Conservation (phyloP, 2,113 vertebrate species). For the Balaenoptera acutorostrata region DNA sequence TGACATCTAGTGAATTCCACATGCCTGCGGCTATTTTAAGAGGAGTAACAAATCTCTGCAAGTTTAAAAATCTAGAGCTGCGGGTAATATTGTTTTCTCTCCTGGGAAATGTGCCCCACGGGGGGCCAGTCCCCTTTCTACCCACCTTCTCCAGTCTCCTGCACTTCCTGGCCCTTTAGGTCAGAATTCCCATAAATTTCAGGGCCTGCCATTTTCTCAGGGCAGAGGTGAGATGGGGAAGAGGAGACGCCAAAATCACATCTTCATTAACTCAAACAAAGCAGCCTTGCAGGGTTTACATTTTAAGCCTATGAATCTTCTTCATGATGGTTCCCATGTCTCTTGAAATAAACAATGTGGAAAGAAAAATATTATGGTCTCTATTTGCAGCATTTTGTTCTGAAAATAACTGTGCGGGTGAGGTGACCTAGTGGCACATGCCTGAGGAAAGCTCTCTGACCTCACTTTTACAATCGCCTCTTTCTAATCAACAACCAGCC, state of each 20-base stretch:
- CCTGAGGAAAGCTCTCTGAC: background rate
- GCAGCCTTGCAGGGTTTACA: slow-evolving; percentile 47
- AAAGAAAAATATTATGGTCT: slow-evolving; percentile 30
- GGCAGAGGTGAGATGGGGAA: slow-evolving; percentile 52
- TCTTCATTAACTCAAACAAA: slow-evolving; percentile 65
- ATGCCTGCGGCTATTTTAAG: background rate
- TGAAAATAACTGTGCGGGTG: background rate
- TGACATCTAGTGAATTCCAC: background rate
- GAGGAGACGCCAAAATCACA: slow-evolving; percentile 12
- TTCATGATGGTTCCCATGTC: slow-evolving; percentile 33
- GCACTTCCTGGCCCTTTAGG: slow-evolving; percentile 49
- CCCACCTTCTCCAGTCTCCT: background rate
- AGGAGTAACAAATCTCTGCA: background rate
- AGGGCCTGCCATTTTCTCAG: slow-evolving; percentile 2
- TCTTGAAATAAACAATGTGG: slow-evolving; percentile 64
- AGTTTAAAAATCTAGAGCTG: slow-evolving; percentile 32
- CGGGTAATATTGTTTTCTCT: slow-evolving; percentile 7
- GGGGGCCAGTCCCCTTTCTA: background rate
- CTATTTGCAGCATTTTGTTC: slow-evolving; percentile 14
- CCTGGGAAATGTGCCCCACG: background rate
- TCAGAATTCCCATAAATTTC: slow-evolving; percentile 66
- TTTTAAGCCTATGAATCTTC: slow-evolving; percentile 49
- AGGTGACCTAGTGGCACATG: background rate
- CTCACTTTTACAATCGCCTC: background rate
- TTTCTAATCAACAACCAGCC: background rate